Conservation (phyloP, 2,888 invertebrate genomes). For the Drosophila yooni region DNA sequence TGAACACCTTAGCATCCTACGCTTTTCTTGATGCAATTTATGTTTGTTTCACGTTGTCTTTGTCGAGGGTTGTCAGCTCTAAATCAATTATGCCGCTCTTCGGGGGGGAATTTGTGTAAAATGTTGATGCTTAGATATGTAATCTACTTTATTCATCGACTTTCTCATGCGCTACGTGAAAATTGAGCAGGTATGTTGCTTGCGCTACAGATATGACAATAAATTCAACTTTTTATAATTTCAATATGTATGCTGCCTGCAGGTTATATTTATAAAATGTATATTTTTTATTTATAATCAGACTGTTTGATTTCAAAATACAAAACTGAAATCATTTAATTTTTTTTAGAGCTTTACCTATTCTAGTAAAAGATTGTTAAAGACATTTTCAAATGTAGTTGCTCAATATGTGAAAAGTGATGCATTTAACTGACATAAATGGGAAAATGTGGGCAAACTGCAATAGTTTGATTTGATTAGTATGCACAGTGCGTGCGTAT, state of each 20-base stretch:
- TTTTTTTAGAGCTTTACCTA: not conserved
- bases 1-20: constrained; percentile 56
- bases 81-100: constrained; percentile 66
- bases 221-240: not conserved
- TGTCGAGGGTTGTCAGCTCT: constrained; percentile 53
- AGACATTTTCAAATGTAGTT: constrained; percentile 8
- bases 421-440: constrained; percentile 20
- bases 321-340: not conserved
- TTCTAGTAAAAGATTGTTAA: not conserved
- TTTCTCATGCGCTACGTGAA: constrained; percentile 48
- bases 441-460: not conserved
- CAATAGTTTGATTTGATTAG: constrained; percentile 1
- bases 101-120: constrained; percentile 43
- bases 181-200: constrained; percentile 34
- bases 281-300: not conserved
- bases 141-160: constrained; percentile 41
- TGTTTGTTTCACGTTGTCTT: constrained; percentile 40
- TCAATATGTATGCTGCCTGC: not conserved
- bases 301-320: not conserved
- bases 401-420: constrained; percentile 1
- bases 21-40: constrained; percentile 65
- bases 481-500: constrained; percentile 6
- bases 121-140: constrained; percentile 49
- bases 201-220: not conserved
- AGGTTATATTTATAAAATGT: not conserved